A percentile compares a stretch with the other conserved stretches of the same genome.
Conservation (phyloP, 1,140 invertebrate species). For the Drosophila seguyi region DNA sequence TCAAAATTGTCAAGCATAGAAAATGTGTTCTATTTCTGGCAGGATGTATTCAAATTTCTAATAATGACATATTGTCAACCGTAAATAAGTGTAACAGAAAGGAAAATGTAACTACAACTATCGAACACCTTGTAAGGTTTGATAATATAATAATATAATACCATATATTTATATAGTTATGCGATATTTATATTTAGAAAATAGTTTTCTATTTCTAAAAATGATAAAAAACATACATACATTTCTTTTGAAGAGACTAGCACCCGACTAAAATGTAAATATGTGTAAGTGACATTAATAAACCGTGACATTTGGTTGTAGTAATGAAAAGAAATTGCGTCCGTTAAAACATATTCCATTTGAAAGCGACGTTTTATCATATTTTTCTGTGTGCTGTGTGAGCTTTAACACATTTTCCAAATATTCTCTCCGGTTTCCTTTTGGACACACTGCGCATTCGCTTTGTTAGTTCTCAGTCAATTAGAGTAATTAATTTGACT, state of each 20-base stretch:
- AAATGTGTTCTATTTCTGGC: background rate
- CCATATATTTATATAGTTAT: no score
- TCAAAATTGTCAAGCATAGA: constrained; percentile 5
- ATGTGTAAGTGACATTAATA: constrained; percentile 1
- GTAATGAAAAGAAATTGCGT: background rate
- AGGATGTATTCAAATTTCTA: background rate
- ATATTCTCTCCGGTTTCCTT: constrained; percentile 10
- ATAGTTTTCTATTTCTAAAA: no score
- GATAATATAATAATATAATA: no score
- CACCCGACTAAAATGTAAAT: no score
- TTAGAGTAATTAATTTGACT: constrained; percentile 71
- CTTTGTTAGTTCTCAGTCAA: constrained; percentile 66
- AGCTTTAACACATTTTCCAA: background rate
- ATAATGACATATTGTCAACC: background rate
- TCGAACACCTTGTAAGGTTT: no score
- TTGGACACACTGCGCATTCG: constrained; percentile 28
- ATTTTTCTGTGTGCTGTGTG: constrained; percentile 2
- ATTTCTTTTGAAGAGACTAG: no score
- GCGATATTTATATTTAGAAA: no score
- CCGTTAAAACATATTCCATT: constrained; percentile 12
- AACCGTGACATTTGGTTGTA: background rate
- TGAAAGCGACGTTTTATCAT: background rate
- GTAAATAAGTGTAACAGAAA: background rate
- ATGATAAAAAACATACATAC: no score
- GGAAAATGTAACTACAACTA: background rate